Base-by-base conservation (phyloP, 2,888 invertebrate species). In the Drosophila mulleri region DNA sequence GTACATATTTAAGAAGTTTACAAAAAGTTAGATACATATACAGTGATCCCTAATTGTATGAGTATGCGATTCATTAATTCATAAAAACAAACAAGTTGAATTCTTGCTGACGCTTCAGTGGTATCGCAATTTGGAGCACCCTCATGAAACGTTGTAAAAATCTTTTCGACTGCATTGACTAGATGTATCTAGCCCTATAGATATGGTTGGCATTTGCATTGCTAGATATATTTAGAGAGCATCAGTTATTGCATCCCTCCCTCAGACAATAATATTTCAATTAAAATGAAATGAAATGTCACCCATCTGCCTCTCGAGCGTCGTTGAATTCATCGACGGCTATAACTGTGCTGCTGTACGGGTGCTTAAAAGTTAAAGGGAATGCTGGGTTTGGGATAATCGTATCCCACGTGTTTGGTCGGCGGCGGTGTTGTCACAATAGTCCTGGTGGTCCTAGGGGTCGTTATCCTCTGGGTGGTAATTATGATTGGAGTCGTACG, bases 141-240 rank as follows among this genome's bases (percentile, higher is more conserved):
- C 69, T 73, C 60, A 57, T 74, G 65, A 73, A 77, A 72, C 81
- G 83, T 75, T 72, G 45, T 65, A 69, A 80, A 81, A 83, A 78
- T 84, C 75, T 67, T 89, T 77, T 78, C 85, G 83, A 90, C 84
- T 89, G 91, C 87, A 89, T 87, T 92, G 92, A 92, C 92, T 92
- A 92, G 92, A 92, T 87, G 85, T 89, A 92, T 91, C 92, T 91
- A 92, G 92, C 92, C 92, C 89, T 92, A 89, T 91, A 91, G 82
- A 89, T 90, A 86, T 83, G 80, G 83, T 86, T 91, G 85, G 78
- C 86, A 85, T 82, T 50, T 90, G 89, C 80, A 87, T 90, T 86
- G 89, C 90, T 91, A 91, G 90, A 89, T 89, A 80, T 73, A 67
- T 65, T 35, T 54, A 54, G 26, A 62, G 72, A 76, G 82, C 87